Percentiles rank a stretch among this genome's conserved stretches.
These are phyloP conservation scores for Chromobotia macracanthus DNA, from an alignment of 2,797 vertebrate genomes.

Conservation along the genomic window DNA sequence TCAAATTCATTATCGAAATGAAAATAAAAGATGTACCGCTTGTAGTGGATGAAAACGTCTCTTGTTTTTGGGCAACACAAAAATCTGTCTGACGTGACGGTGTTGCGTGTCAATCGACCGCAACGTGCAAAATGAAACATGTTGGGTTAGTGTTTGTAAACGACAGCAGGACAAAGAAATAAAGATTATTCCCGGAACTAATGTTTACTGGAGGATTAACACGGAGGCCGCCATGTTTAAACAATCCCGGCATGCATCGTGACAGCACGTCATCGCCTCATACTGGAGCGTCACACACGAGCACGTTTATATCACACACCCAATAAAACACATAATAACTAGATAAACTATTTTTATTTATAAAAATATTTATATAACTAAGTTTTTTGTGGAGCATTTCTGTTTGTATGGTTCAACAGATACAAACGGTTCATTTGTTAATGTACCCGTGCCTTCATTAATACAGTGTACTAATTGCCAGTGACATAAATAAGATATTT, in stretches of 20 bases:
- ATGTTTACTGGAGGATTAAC: slow-evolving; percentile 33
- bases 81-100: slow-evolving; percentile 36
- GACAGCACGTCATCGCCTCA: not conserved
- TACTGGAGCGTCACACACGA: not conserved
- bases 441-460: too few relatives aligned
- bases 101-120: slow-evolving; percentile 30
- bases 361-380: not conserved
- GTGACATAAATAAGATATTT: too few relatives aligned
- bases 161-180: not conserved
- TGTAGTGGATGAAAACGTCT: slow-evolving; percentile 41
- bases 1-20: not conserved
- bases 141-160: slow-evolving; percentile 61
- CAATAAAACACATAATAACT: too few relatives aligned
- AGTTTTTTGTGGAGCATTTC: not conserved
- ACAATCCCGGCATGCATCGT: slow-evolving; percentile 51
- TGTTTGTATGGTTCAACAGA: not conserved
- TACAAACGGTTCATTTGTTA: not conserved
- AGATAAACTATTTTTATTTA: too few relatives aligned
- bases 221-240: slow-evolving; percentile 75
- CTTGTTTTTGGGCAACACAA: slow-evolving; percentile 34
- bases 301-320: not conserved
- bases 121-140: slow-evolving; percentile 71
- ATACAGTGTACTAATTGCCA: too few relatives aligned
- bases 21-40: slow-evolving; percentile 41
- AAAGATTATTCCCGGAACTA: not conserved